phyloP scores from a whole-genome alignment of 2,797 vertebrate genomes.

The Siniperca undulata region DNA sequence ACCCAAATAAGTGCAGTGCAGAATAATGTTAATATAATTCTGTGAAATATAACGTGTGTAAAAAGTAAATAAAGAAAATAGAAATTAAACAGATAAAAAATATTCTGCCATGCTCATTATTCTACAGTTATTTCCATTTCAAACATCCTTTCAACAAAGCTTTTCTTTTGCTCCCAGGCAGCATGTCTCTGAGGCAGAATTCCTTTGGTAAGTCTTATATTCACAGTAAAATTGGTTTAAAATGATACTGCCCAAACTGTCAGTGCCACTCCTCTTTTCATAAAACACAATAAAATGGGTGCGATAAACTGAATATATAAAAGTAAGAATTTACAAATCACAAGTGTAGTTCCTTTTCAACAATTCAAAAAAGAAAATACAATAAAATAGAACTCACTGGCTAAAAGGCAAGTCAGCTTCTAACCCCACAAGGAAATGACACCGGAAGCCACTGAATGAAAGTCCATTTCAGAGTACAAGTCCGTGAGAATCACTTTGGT shows the following conservation, averaged over 20 bases:
- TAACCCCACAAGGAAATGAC: background rate
- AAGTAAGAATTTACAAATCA: slow-evolving; percentile 29
- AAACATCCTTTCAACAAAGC: slow-evolving; percentile 25
- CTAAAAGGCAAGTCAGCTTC: background rate
- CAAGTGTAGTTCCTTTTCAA: slow-evolving; percentile 16
- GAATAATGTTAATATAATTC: slow-evolving; percentile 26
- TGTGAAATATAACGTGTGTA: slow-evolving; percentile 22
- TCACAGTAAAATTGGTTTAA: slow-evolving; percentile 52
- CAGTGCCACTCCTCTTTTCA: slow-evolving; percentile 2
- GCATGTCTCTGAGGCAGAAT: background rate
- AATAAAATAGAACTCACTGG: slow-evolving; percentile 5
- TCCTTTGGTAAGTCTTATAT: slow-evolving; percentile 40
- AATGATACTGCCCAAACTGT: slow-evolving; percentile 8
- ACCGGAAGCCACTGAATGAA: background rate
- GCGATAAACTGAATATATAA: slow-evolving; percentile 10
- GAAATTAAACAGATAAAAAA: slow-evolving; percentile 12
- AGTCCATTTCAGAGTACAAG: slow-evolving; percentile 15
- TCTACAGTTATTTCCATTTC: slow-evolving; percentile 36
- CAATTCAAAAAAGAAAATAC: background rate
- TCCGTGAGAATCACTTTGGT: slow-evolving; percentile 9
- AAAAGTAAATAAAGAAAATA: slow-evolving; percentile 7
- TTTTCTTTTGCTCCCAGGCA: slow-evolving; percentile 17
- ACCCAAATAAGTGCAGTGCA: slow-evolving; percentile 50
- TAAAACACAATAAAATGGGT: slow-evolving; percentile 6
- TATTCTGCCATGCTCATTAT: background rate